Evolutionary conservation across 2,888 invertebrate genomes (phyloP).

Genomic region (Marronus borbonicus): DNA sequence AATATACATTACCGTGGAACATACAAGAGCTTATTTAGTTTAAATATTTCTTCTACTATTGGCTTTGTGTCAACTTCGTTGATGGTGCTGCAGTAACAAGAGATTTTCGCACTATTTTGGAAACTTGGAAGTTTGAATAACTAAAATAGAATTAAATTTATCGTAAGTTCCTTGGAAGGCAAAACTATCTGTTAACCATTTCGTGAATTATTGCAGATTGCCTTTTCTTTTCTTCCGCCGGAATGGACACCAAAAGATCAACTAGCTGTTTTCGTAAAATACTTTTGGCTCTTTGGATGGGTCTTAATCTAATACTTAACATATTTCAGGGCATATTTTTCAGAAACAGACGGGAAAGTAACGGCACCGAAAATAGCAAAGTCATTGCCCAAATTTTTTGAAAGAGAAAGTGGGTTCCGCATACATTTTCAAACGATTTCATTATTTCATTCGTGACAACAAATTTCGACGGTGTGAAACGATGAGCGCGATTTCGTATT

Average conservation of each 20-base stretch:
- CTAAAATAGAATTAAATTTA: constrained; percentile 63
- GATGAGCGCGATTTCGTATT: background rate
- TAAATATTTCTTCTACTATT: constrained; percentile 79
- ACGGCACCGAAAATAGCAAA: constrained; percentile 12
- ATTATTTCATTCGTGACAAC: background rate
- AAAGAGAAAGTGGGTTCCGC: constrained; percentile 16
- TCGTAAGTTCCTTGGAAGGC: no score
- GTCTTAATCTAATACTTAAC: constrained; percentile 27
- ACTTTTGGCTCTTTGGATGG: constrained; percentile 66
- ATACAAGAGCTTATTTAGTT: constrained; percentile 80
- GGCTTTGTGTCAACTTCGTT: constrained; percentile 83
- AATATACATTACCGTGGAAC: constrained; percentile 79
- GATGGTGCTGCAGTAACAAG: constrained; percentile 83
- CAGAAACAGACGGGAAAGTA: background rate
- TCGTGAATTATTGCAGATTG: constrained; percentile 72
- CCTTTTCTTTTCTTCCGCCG: constrained; percentile 67
- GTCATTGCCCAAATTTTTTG: constrained; percentile 36
- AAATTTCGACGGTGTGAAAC: background rate
- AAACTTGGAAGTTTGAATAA: constrained; percentile 71
- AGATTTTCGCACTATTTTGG: constrained; percentile 76
- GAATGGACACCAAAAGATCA: constrained; percentile 67
- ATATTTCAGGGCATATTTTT: constrained; percentile 22
- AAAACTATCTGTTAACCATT: constrained; percentile 68
- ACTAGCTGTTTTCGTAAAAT: constrained; percentile 72
- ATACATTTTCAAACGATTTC: constrained; percentile 38